phyloP scores from a whole-genome alignment of 2,888 invertebrate genomes.

The Orgyia antiqua region DNA sequence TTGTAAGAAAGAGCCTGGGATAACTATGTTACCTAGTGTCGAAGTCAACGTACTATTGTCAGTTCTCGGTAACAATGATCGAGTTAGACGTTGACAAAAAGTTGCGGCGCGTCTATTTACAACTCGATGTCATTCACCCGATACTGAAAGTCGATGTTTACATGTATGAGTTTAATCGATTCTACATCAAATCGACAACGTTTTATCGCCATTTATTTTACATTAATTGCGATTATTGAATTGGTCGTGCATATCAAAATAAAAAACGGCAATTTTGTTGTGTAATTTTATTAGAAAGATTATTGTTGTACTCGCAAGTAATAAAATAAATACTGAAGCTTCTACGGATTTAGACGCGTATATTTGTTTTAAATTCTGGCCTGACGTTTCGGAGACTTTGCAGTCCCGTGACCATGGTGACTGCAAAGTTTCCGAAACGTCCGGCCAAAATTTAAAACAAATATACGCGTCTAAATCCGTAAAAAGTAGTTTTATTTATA shows the following conservation, averaged over 20 bases:
- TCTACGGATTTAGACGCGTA: too few species aligned
- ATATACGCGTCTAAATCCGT: too few species aligned
- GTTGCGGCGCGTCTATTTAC: constrained; percentile 19
- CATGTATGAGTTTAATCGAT: constrained; percentile 33
- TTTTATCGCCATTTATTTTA: constrained; percentile 25
- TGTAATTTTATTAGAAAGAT: neutral
- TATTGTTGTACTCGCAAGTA: too few species aligned
- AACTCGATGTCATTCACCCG: constrained; percentile 48
- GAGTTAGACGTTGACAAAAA: constrained; percentile 39
- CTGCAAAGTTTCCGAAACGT: too few species aligned
- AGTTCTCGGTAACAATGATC: constrained; percentile 36
- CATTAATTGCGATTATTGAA: constrained; percentile 28
- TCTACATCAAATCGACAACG: constrained; percentile 29
- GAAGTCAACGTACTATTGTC: constrained; percentile 37
- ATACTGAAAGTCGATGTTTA: constrained; percentile 47
- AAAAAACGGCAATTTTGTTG: constrained; percentile 6
- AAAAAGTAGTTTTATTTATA: too few species aligned
- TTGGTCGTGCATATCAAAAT: constrained; percentile 20
- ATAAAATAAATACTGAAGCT: too few species aligned
- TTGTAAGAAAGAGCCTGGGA: constrained; percentile 3
- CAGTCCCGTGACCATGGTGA: too few species aligned
- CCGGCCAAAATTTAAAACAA: too few species aligned
- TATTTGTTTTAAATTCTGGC: too few species aligned
- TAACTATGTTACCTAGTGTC: constrained; percentile 21
- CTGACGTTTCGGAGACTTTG: too few species aligned